Evolutionary conservation across 53 echinoderm and acorn worm genomes (phyloP), one percentile per base, ranked within the genome.

Genomic region (Luidia sarsii): DNA sequence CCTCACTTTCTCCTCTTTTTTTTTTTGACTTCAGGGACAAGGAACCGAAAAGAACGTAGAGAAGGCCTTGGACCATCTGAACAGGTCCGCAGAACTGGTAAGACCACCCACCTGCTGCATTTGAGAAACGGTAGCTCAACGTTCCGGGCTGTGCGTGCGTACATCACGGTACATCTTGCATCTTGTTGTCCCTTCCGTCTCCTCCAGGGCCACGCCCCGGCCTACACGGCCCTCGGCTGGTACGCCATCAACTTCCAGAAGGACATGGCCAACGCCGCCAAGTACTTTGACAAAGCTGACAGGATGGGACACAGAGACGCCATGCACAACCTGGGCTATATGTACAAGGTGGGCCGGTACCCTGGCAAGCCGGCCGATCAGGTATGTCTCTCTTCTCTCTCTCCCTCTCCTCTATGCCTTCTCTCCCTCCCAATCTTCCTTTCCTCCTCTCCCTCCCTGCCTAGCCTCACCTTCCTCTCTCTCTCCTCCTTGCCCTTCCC

Each of bases 161-260:
- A n/a, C n/a, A n/a, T n/a, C n/a, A n/a, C n/a, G n/a, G n/a, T n/a
- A n/a, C n/a, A n/a, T n/a, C n/a, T n/a, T n/a, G n/a, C n/a, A n/a
- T n/a, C n/a, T n/a, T n/a, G n/a, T n/a, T n/a, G n/a, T n/a, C n/a
- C n/a, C n/a, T n/a, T n/a, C n/a, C n/a, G n/a, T n/a, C n/a, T n/a
- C n/a, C n/a, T 36, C 21, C 52, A 95, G 92, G 96, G 96, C 18
- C 96, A 96, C 64, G 83, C 83, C 4, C 96, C 96, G 48, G 96
- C 96, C 9, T 93, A 74, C 63, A 93, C 92, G 10, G 96, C 96
- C 31, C 64, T 96, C 0, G 96, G 96, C 0, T 96, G 96, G 96
- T 88, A 93, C 39, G 80, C 90, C 49, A 70, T 92, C 7, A 96
- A 93, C 74, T 33, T 83, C 74, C 89, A 88, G 23, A 61, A 39